Percentiles rank a stretch among this genome's conserved stretches.
Conservation (phyloP, 2,113 vertebrate genomes). For the Natator depressus region DNA sequence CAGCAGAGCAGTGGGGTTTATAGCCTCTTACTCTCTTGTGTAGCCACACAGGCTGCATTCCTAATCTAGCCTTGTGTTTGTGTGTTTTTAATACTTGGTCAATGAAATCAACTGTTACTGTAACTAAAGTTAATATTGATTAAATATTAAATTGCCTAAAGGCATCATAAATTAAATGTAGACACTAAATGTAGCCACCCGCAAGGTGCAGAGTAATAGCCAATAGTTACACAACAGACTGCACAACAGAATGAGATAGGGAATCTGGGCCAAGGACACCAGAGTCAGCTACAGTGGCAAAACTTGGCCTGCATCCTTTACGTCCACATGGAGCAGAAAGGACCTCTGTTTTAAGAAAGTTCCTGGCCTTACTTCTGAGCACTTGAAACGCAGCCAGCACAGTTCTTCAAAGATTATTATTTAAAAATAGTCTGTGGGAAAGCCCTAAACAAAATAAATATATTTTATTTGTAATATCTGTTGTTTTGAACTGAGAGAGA, state of each 20-base stretch:
- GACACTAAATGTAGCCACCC: neutral
- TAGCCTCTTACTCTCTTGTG: neutral
- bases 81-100: neutral
- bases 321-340: neutral
- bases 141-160: neutral
- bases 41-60: neutral
- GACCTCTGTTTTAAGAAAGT: neutral
- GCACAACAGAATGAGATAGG: neutral
- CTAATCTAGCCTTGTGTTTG: neutral
- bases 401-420: slow-evolving; percentile 66
- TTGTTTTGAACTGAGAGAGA: slow-evolving; percentile 39
- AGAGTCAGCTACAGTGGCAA: neutral
- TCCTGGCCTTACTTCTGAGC: slow-evolving; percentile 36
- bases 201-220: neutral
- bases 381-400: slow-evolving; percentile 10
- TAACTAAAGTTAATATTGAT: neutral
- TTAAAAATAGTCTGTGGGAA: slow-evolving; percentile 77
- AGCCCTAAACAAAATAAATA: slow-evolving; percentile 70
- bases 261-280: neutral
- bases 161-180: neutral
- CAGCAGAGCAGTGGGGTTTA: neutral
- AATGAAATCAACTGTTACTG: neutral
- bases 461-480: slow-evolving; percentile 68
- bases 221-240: neutral
- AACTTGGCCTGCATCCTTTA: slow-evolving; percentile 1